Evolutionary conservation across 2,113 vertebrate species (phyloP).

Genomic region (Mirza zaza): DNA sequence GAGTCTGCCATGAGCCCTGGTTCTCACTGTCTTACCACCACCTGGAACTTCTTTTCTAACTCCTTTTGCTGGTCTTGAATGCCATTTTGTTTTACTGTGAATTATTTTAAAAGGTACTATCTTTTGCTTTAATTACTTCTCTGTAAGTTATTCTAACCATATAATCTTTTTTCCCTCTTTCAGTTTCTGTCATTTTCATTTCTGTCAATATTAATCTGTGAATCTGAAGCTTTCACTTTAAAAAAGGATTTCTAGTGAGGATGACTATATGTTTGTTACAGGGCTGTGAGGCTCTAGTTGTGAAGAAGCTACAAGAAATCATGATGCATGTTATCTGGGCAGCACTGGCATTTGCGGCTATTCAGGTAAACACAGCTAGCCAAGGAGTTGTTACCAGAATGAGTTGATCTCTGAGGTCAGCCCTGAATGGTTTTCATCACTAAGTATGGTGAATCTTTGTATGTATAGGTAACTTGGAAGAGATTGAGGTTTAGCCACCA

Average conservation of each 20-base stretch:
- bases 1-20: not conserved
- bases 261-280: conserved; percentile 76
- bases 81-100: not conserved
- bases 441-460: not conserved
- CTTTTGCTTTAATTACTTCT: not conserved
- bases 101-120: not conserved
- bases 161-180: not conserved
- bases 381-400: not conserved
- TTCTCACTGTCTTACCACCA: not conserved
- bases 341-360: conserved; percentile 94
- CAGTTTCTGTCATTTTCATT: not conserved
- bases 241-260: not conserved
- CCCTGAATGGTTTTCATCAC: not conserved
- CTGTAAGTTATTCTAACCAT: not conserved
- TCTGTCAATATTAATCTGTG: not conserved
- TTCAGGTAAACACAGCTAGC: conserved; percentile 89
- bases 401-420: not conserved
- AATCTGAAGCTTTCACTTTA: not conserved
- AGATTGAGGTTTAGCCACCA: not conserved
- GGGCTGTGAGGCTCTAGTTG: conserved; percentile 97
- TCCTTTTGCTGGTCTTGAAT: not conserved
- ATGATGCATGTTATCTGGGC: conserved; percentile 99
- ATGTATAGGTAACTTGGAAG: not conserved
- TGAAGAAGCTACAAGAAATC: conserved; percentile 97
- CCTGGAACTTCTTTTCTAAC: not conserved